phyloP scores from a whole-genome alignment of 2,888 invertebrate species.

The Campoplex capitator region DNA sequence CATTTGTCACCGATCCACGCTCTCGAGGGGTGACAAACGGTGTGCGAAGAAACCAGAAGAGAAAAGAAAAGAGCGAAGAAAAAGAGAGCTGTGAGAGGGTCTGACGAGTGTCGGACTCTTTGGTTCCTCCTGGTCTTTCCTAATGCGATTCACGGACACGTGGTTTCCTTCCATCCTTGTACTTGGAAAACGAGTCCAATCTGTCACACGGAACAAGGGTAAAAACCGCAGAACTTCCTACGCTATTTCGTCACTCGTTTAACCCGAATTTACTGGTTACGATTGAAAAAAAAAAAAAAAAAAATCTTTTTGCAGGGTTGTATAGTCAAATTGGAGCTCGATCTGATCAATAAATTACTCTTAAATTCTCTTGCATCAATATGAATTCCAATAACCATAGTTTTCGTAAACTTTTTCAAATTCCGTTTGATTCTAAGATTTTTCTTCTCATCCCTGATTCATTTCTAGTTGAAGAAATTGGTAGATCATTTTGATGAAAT shows the following conservation, averaged over 20 bases:
- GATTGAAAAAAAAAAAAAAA: slow-evolving; percentile 18
- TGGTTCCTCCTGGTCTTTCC: slow-evolving; percentile 44
- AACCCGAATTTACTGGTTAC: slow-evolving; percentile 18
- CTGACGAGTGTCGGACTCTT: slow-evolving; percentile 66
- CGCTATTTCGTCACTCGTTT: slow-evolving; percentile 47
- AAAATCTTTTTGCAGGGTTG: background rate
- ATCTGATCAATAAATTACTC: background rate
- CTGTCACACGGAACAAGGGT: slow-evolving; percentile 54
- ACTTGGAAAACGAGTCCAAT: slow-evolving; percentile 53
- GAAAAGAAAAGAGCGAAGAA: slow-evolving; percentile 36
- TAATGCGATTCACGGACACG: slow-evolving; percentile 58
- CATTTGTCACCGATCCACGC: slow-evolving; percentile 65
- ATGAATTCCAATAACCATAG: background rate
- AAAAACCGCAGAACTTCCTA: slow-evolving; percentile 46
- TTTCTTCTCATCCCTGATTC: background rate
- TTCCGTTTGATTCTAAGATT: background rate
- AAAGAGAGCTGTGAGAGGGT: slow-evolving; percentile 45
- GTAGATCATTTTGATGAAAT: too few relatives aligned
- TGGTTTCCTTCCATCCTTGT: slow-evolving; percentile 37
- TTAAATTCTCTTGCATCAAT: background rate
- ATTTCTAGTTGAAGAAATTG: too few relatives aligned
- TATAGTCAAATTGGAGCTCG: background rate
- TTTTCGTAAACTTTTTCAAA: background rate
- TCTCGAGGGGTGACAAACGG: slow-evolving; percentile 68
- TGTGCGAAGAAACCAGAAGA: slow-evolving; percentile 55